These are phyloP conservation scores for Cathartes aura DNA, from an alignment of 2,113 vertebrate species.

Conservation along the genomic window DNA sequence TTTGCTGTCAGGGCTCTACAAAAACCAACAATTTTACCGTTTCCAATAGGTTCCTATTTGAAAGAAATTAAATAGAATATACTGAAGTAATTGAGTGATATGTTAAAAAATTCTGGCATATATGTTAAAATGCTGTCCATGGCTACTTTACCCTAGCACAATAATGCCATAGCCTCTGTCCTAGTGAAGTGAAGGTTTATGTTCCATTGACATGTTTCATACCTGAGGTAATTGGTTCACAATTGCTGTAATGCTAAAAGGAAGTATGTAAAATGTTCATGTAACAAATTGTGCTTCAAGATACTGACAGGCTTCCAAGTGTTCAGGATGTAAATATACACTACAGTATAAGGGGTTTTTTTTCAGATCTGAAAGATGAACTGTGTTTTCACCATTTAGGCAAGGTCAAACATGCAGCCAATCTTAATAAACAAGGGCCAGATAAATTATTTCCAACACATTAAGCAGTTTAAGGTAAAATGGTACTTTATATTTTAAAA, in stretches of 20 bases:
- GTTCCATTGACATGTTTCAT: background rate
- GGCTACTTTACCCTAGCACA: background rate
- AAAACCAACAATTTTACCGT: background rate
- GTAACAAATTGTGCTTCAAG: background rate
- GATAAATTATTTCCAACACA: background rate
- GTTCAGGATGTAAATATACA: background rate
- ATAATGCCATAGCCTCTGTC: background rate
- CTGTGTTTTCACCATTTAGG: background rate
- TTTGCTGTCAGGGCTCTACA: background rate
- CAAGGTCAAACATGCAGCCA: background rate
- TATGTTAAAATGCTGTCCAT: background rate
- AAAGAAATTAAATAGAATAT: background rate
- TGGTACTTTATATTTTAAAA: background rate
- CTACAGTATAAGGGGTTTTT: background rate
- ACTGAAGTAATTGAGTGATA: background rate
- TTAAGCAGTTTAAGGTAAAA: background rate
- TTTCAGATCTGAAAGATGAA: background rate
- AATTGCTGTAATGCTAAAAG: background rate
- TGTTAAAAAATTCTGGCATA: background rate
- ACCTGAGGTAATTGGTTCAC: rapidly evolving
- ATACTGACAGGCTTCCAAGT: background rate
- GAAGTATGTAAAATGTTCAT: background rate
- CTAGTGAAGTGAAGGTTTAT: background rate
- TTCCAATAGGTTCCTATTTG: background rate
- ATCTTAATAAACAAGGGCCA: background rate